Evolutionary conservation across 2,113 vertebrate genomes (phyloP), one percentile per base, ranked within the genome.

Genomic region (Genyomyrus donnyi): DNA sequence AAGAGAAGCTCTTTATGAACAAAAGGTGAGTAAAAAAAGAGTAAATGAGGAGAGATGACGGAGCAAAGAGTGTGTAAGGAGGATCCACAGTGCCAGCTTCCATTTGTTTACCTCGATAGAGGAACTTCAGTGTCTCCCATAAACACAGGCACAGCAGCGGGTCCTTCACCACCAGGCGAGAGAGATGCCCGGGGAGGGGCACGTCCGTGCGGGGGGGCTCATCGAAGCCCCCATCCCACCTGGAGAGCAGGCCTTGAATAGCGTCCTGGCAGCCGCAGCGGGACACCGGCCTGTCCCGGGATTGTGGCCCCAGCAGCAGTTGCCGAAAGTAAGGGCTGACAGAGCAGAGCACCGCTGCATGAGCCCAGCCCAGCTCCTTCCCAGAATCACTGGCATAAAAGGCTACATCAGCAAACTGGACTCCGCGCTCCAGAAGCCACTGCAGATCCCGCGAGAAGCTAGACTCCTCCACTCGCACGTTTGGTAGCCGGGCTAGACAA

Each of bases 81-180:
- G 35, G 35, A 42, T 15, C 31, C 35, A 19, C 35, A 8, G 13
- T 42, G 74, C 1, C 31, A 7, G 74, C 5, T 17, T 80, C 15
- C 74, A 19, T 42, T 80, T 19, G 74, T 58, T 85, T 96, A 99
- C 98, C 98, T 98, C 98, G 97, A 91, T 99, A 99, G 91, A 99
- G 97, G 94, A 99, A 99, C 96, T 96, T 97, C 86, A 99, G 97
- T 49, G 97, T 96, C 94, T 98, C 97, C 62, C 96, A 96, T 88
- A 98, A 93, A 93, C 98, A 99, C 46, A 96, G 95, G 89, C 96
- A 98, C 94, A 99, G 96, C 91, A 96, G 86, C 0, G 93, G 93
- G 62, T 99, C 98, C 95, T 98, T 99, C 91, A 99, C 98, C 56
- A 97, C 93, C 88, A 99, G 97, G 21, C 96, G 96, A 56, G 97